phyloP scores from a whole-genome alignment of 1,140 invertebrate species.

The Trichonephila clavipes region DNA sequence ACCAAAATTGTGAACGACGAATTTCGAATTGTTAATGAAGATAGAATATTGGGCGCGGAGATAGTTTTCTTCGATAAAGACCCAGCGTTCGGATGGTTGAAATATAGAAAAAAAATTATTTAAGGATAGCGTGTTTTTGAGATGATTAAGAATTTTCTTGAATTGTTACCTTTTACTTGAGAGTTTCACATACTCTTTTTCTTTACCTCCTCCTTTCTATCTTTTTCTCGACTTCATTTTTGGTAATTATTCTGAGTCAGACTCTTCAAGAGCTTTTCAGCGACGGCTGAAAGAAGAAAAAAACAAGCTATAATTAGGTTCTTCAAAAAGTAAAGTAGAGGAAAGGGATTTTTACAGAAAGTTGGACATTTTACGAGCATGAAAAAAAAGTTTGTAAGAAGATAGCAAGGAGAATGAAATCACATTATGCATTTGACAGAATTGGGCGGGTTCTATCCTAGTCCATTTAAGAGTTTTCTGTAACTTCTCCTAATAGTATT shows the following conservation, averaged over 20 bases:
- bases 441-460: background rate
- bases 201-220: background rate
- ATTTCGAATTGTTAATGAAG: constrained; percentile 64
- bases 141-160: constrained; percentile 47
- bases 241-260: constrained; percentile 48
- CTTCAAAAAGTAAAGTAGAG: background rate
- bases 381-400: background rate
- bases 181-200: constrained; percentile 1
- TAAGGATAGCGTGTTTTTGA: constrained; percentile 19
- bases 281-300: background rate
- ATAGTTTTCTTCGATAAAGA: constrained; percentile 21
- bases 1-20: constrained; percentile 44
- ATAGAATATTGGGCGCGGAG: background rate
- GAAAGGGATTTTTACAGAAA: constrained; percentile 29
- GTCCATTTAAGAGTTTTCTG: background rate
- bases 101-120: background rate
- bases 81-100: background rate
- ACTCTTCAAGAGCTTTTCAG: constrained; percentile 4
- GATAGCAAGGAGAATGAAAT: background rate
- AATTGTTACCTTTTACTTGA: constrained; percentile 50
- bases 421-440: constrained; percentile 11
- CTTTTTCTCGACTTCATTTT: constrained; percentile 24
- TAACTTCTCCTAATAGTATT: background rate
- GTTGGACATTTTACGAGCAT: background rate
- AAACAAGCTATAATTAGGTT: constrained; percentile 58